phyloP scores from a whole-genome alignment of 2,888 invertebrate genomes.

The Ormyrus pomaceus region DNA sequence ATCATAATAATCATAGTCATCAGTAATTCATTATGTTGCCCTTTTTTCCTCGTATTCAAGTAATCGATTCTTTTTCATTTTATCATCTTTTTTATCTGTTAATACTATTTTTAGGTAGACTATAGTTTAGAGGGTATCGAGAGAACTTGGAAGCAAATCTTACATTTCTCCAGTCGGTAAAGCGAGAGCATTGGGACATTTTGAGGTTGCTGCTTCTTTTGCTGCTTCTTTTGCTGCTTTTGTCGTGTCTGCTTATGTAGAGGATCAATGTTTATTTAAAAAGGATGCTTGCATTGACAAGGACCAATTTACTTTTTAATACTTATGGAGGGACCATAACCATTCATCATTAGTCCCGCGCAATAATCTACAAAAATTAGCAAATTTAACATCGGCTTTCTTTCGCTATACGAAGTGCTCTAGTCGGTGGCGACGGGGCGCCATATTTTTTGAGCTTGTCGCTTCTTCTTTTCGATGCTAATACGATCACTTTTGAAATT shows the following conservation, averaged over 20 bases:
- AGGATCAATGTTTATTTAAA: slow-evolving; percentile 51
- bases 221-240: slow-evolving; percentile 9
- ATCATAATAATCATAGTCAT: slow-evolving; percentile 61
- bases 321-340: slow-evolving; percentile 21
- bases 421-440: slow-evolving; percentile 28
- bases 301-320: slow-evolving; percentile 54
- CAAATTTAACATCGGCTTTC: slow-evolving; percentile 50
- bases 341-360: slow-evolving; percentile 29
- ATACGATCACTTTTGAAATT: slow-evolving; percentile 49
- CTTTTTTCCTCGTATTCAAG: slow-evolving; percentile 61
- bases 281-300: slow-evolving; percentile 54
- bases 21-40: slow-evolving; percentile 49
- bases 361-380: slow-evolving; percentile 55
- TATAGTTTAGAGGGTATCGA: slow-evolving; percentile 73
- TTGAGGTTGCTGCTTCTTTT: slow-evolving; percentile 32
- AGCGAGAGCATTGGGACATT: slow-evolving; percentile 56
- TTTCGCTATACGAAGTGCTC: slow-evolving; percentile 42
- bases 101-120: slow-evolving; percentile 74
- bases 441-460: slow-evolving; percentile 32
- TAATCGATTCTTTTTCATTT: slow-evolving; percentile 65
- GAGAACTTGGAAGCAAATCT: slow-evolving; percentile 74
- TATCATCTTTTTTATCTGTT: slow-evolving; percentile 67
- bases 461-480: slow-evolving; percentile 37
- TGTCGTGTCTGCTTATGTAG: slow-evolving; percentile 47
- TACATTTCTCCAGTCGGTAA: slow-evolving; percentile 61